Base-by-base conservation (phyloP, 2,888 invertebrate genomes). In the Drosophila anomalata region DNA sequence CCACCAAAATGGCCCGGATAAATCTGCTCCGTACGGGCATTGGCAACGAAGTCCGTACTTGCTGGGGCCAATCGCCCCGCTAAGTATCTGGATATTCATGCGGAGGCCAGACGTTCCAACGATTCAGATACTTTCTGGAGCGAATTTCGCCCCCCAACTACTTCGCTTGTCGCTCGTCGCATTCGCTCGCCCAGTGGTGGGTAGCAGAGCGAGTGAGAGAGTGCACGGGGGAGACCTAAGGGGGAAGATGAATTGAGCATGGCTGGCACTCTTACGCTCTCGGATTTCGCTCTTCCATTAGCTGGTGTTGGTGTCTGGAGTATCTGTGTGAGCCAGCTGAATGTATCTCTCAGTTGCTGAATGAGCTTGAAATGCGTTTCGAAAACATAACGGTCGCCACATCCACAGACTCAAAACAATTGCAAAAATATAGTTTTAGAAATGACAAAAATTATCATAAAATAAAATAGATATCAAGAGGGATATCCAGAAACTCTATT, bases 1-100 rank as follows among this genome's bases (percentile, higher is more conserved):
- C 81, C 87, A 83, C 90, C 89, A 90, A 84, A 90, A 90, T 91
- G 90, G 88, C 75, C 70, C 67, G 3, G 14, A 68, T 87, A 67
- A 57, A 76, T 51, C 44, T 3, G 17, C 20, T 59, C 56, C 65
- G 20, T 6, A 29, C 48, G 24, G 5, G 55, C 51, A 33, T 36
- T 58, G 54, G 41, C 55, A 51, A 42, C 20, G 66, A 89, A 89
- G 63, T 8, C 11, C 0, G 12, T 14, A 71, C 73, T 84, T 90
- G 75, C 65, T 90, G 82, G 90, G 50, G 69, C 76, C 77, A 11
- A 9, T 31, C 70, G 76, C 56, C 44, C 90, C 69, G 90, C 72
- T 67, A 90, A 88, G 87, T 87, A 50, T 73, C n/a, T 3, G 14
- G 66, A 83, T 79, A 76, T 51, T 83, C 53, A 33, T 54, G 59